Base-by-base conservation (phyloP, 2,888 invertebrate genomes). In the Carpatolechia fugitivella region DNA sequence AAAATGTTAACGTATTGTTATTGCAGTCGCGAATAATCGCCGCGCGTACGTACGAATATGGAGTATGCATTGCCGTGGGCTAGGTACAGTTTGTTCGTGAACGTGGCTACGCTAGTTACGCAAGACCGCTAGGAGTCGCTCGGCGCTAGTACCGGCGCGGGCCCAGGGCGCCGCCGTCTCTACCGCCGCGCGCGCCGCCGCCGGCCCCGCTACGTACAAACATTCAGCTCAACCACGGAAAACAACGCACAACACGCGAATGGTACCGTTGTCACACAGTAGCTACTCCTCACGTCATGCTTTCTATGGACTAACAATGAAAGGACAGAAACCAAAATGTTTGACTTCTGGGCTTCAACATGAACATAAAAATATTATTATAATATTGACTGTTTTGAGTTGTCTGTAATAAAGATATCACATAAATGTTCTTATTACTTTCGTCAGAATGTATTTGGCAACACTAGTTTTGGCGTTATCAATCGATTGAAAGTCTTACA, bases 131-230 rank as follows among this genome's bases (percentile, higher is more conserved):
- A n/a, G 4, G 44, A n/a, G 11, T 18, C 20, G 24, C 5, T 3
- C 3, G 60, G 55, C 56, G 69, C 79, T 84, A 90, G 84, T 85
- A 89, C 73, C 85, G 86, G 66, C 90, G 87, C 72, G 85, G 78
- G 66, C 80, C 85, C 78, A 81, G 71, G 72, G 80, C 84, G 62
- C 69, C 64, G 61, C 69, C 63, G 63, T 76, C 76, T 54, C 74
- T 63, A 63, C 74, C 82, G 74, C 80, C 80, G 69, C 73, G 72
- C 74, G 70, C 77, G 83, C 69, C 85, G 85, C 78, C 46, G 38
- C 79, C 48, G 47, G 78, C 78, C 55, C 73, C 80, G 75, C 81
- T 78, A 80, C 72, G 64, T 63, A 75, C 64, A 69, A 72, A 52
- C 64, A 59, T 56, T 54, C 56, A 60, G 55, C 47, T 24, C 31